Evolutionary conservation across 2,888 invertebrate genomes (phyloP), one percentile per base, ranked within the genome.

Genomic region (Hemithea aestivaria): DNA sequence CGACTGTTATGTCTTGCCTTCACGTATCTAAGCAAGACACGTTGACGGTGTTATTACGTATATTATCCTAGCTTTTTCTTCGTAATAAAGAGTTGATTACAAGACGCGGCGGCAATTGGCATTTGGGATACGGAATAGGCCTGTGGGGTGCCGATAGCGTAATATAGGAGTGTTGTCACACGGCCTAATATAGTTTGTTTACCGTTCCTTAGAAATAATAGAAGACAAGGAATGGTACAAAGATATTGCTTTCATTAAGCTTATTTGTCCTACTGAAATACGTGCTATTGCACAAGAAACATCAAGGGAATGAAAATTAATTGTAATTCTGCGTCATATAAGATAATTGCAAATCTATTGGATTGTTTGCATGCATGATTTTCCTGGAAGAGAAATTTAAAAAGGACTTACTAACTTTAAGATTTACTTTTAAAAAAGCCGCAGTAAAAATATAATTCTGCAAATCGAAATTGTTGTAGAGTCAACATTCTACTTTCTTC

Each of bases 41-140:
- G 83, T 76, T 69, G 58, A 66, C 63, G 66, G 65, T 73, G 76
- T 74, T 81, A 82, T 83, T 80, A 81, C 79, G 68, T 72, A 73
- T 78, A 81, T 84, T 78, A 74, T 76, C 68, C 66, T 64, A 61
- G 66, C 63, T 66, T 79, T 82, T 83, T 80, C 76, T 77, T 80
- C 77, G 71, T 68, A 81, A 83, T 84, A 83, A 80, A 76, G 73
- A 67, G 76, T 82, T 83, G 83, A 84, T 87, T 84, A 76, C 58
- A 65, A 70, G 69, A 65, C 64, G 43, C 48, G 53, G 59, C 56
- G 64, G 62, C 72, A 69, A 75, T 76, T 65, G 70, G 56, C 53
- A 39, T 50, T 56, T 56, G 59, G 59, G 51, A 58, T 69, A 62
- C 60, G 56, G 62, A 72, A 74, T 73, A 62, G 57, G 67, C 52